These are phyloP conservation scores for Salticus scenicus DNA, from an alignment of 2,888 invertebrate species.

Conservation along the genomic window DNA sequence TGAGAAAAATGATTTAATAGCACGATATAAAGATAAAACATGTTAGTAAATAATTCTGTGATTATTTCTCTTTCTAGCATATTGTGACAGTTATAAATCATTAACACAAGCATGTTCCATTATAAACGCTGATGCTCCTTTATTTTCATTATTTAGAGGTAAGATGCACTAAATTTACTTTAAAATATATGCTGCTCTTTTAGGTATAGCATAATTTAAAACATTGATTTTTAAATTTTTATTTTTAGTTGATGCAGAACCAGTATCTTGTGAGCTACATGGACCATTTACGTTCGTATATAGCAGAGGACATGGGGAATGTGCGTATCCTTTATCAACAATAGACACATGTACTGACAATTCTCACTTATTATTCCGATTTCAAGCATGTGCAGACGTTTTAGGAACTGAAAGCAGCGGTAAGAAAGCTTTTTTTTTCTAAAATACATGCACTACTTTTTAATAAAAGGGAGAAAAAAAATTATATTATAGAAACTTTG, in stretches of 20 bases:
- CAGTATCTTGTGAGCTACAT: constrained; percentile 91
- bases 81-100: constrained; percentile 59
- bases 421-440: constrained; percentile 75
- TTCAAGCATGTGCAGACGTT: constrained; percentile 95
- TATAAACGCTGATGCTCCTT: constrained; percentile 75
- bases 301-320: constrained; percentile 88
- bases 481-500: too few relatives aligned
- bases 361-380: constrained; percentile 89
- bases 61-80: constrained; percentile 50
- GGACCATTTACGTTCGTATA: constrained; percentile 96
- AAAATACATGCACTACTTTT: background rate
- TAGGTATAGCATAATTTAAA: background rate
- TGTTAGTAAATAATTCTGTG: too few relatives aligned
- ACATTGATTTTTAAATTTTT: background rate
- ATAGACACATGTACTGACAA: constrained; percentile 96
- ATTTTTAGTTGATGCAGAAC: constrained; percentile 82
- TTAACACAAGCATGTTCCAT: constrained; percentile 74
- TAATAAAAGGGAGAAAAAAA: too few relatives aligned
- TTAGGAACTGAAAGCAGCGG: constrained; percentile 93
- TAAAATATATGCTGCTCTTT: background rate
- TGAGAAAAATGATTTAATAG: too few relatives aligned
- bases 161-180: constrained; percentile 68
- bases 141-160: constrained; percentile 76
- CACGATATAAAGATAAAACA: too few relatives aligned
- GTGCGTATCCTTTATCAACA: constrained; percentile 90